These are phyloP conservation scores for Alectura lathami DNA, from an alignment of 2,113 vertebrate species.

Conservation along the genomic window DNA sequence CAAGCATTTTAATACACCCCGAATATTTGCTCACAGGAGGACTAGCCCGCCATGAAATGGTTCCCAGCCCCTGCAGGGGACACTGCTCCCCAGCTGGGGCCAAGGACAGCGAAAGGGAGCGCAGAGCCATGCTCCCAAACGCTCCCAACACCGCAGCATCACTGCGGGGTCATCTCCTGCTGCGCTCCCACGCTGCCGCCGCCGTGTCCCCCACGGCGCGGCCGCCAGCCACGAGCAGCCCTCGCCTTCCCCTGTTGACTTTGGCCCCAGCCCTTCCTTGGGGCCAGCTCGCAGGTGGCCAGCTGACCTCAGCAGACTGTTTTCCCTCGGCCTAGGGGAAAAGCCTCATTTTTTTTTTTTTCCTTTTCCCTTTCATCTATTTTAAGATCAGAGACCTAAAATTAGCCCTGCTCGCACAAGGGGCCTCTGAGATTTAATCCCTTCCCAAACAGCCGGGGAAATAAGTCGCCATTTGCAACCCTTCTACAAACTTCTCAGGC, in stretches of 20 bases:
- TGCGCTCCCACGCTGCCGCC: rapidly evolving
- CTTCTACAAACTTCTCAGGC: not conserved
- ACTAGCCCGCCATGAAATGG: rapidly evolving
- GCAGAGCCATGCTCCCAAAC: not conserved
- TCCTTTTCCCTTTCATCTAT: conserved; percentile 39
- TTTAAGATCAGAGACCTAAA: conserved; percentile 33
- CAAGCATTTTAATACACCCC: not conserved
- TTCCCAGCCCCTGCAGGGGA: not conserved
- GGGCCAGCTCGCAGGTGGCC: not conserved
- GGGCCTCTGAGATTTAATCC: conserved; percentile 26
- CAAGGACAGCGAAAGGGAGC: not conserved
- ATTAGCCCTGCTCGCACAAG: conserved; percentile 10
- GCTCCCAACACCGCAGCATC: not conserved
- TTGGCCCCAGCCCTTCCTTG: not conserved
- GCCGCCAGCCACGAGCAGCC: not conserved
- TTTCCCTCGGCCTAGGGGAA: not conserved
- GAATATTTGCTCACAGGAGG: not conserved
- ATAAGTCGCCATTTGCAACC: not conserved
- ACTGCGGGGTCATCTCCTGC: not conserved
- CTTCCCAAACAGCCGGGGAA: not conserved
- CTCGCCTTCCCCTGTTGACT: not conserved
- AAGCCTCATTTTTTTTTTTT: not conserved
- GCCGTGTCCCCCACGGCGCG: rapidly evolving
- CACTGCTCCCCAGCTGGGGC: too few species aligned
- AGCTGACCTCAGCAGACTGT: not conserved